These are phyloP conservation scores for Globia sparganii DNA, from an alignment of 2,888 invertebrate species.

Conservation along the genomic window DNA sequence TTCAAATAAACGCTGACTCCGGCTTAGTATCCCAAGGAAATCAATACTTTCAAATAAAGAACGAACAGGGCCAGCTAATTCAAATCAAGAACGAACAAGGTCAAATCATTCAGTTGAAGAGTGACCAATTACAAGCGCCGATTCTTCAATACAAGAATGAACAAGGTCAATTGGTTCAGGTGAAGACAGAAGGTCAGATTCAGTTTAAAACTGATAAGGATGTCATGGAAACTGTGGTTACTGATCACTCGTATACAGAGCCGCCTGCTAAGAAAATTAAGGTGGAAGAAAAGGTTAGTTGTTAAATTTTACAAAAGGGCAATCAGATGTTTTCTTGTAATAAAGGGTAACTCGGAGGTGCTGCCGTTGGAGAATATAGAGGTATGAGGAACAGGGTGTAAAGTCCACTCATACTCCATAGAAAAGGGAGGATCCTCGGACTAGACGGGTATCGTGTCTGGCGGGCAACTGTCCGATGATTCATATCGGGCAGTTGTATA, in stretches of 20 bases:
- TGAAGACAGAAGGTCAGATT: constrained; percentile 72
- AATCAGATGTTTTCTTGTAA: neutral
- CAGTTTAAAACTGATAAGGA: constrained; percentile 78
- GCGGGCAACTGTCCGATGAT: no score
- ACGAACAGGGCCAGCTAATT: constrained; percentile 86
- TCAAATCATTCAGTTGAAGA: constrained; percentile 86
- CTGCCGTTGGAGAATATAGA: neutral
- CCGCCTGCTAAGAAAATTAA: constrained; percentile 84
- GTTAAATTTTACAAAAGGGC: neutral
- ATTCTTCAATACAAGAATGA: constrained; percentile 83
- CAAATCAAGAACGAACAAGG: constrained; percentile 87
- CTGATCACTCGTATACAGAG: constrained; percentile 85
- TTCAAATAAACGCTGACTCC: constrained; percentile 79
- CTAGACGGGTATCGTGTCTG: no score
- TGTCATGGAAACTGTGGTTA: constrained; percentile 75
- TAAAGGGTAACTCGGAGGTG: neutral
- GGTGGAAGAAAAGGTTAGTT: constrained; percentile 81
- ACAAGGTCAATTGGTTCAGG: constrained; percentile 79
- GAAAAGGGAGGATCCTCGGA: no score
- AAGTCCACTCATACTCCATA: no score
- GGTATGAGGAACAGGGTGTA: no score
- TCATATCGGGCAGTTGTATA: no score
- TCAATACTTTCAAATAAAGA: constrained; percentile 86
- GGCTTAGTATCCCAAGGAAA: constrained; percentile 75
- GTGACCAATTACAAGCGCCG: constrained; percentile 80